Percentiles rank a stretch among this genome's conserved stretches.
phyloP scores from a whole-genome alignment of 2,888 invertebrate species.

The Leucoma salicis region DNA sequence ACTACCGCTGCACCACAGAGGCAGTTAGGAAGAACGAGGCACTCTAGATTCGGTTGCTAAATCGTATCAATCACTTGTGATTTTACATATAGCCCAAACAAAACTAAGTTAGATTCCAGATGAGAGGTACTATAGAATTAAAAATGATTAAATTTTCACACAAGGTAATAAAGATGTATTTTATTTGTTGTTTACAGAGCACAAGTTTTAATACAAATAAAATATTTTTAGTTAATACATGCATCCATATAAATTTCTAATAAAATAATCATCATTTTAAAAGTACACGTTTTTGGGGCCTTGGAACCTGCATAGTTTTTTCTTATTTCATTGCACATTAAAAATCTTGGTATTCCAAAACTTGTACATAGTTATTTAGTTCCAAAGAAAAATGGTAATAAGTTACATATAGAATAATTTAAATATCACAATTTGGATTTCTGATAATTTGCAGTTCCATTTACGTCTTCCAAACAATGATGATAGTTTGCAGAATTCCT shows the following conservation, averaged over 20 bases:
- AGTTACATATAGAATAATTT: conserved; percentile 59
- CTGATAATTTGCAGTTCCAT: conserved; percentile 73
- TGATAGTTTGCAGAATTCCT: conserved; percentile 42
- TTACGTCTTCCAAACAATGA: conserved; percentile 38
- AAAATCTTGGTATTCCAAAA: conserved; percentile 21
- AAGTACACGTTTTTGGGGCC: conserved; percentile 54
- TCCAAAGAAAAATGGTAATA: conserved; percentile 45
- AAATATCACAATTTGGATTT: conserved; percentile 78
- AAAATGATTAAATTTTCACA: conserved; percentile 37
- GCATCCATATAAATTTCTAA: conserved; percentile 38
- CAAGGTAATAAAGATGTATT: conserved; percentile 54
- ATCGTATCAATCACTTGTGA: too few species aligned
- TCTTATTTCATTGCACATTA: conserved; percentile 29
- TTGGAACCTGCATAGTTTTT: conserved; percentile 66
- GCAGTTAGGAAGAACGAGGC: too few species aligned
- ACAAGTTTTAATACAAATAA: conserved; percentile 35
- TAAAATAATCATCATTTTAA: conserved; percentile 29
- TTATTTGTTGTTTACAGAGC: conserved; percentile 33
- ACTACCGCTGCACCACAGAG: too few species aligned
- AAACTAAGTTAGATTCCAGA: too few species aligned
- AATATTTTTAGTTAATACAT: conserved; percentile 32
- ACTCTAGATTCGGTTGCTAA: too few species aligned
- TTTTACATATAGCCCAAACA: too few species aligned
- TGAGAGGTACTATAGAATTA: too few species aligned
- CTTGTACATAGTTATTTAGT: conserved; percentile 8